phyloP scores from a whole-genome alignment of 2,113 vertebrate species.

The zebrafish (Danio rerio) region GRCz12tu NC_133198.1:9453001-9453500 shows the following conservation, averaged over 20 bases:
- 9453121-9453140: slow-evolving; percentile 22
- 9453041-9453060: not conserved
- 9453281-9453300: not conserved
- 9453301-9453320: not conserved
- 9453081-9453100: not conserved
- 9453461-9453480: no score
- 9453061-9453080: not conserved
- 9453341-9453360: not conserved
- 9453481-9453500: no score
- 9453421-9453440: no score
- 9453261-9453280: not conserved
- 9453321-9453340: not conserved
- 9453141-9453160: not conserved
- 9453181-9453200: not conserved
- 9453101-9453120: slow-evolving; percentile 15
- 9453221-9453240: not conserved
- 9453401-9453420: no score
- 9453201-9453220: not conserved
- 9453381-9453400: no score
- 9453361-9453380: no score
- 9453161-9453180: not conserved
- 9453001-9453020: not conserved
- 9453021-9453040: not conserved
- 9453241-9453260: not conserved
- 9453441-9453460: no score